phyloP scores from a whole-genome alignment of 2,113 vertebrate species.

The Pampusana beccarii region DNA sequence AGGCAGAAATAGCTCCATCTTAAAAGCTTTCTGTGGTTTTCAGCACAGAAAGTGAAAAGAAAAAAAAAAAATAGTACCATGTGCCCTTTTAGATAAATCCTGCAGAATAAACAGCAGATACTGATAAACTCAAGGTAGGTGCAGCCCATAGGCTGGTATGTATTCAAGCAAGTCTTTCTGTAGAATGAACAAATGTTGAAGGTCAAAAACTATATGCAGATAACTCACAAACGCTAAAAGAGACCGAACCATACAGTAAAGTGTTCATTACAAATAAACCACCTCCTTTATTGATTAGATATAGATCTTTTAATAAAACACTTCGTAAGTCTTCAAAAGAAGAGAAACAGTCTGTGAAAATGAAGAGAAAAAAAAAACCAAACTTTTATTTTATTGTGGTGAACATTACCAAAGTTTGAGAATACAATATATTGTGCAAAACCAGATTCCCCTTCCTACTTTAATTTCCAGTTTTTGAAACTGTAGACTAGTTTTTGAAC shows the following conservation, averaged over 20 bases:
- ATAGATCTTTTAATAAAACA: not conserved
- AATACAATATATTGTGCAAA: not conserved
- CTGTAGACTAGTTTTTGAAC: not conserved
- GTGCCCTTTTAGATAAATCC: not conserved
- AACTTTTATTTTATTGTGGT: not conserved
- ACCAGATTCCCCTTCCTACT: not conserved
- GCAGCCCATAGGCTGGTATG: not conserved
- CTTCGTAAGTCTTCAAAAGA: not conserved
- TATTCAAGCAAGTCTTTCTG: not conserved
- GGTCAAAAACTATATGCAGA: not conserved
- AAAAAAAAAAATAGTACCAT: not conserved
- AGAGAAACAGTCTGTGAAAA: not conserved
- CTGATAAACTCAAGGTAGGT: constrained; percentile 13
- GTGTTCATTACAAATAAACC: not conserved
- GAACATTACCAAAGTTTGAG: accelerated
- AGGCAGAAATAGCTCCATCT: not conserved
- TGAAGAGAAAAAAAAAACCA: not conserved
- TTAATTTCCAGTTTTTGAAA: not conserved
- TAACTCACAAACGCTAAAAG: not conserved
- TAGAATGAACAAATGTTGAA: constrained; percentile 3
- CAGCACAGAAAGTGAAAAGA: not conserved
- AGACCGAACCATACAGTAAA: not conserved
- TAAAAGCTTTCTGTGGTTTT: constrained; percentile 45
- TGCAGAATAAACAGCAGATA: constrained; percentile 22
- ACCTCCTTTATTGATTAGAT: not conserved